Percentiles rank a stretch among this genome's conserved stretches.
phyloP scores from a whole-genome alignment of 2,888 invertebrate species.

The Philopedon plagiatum region DNA sequence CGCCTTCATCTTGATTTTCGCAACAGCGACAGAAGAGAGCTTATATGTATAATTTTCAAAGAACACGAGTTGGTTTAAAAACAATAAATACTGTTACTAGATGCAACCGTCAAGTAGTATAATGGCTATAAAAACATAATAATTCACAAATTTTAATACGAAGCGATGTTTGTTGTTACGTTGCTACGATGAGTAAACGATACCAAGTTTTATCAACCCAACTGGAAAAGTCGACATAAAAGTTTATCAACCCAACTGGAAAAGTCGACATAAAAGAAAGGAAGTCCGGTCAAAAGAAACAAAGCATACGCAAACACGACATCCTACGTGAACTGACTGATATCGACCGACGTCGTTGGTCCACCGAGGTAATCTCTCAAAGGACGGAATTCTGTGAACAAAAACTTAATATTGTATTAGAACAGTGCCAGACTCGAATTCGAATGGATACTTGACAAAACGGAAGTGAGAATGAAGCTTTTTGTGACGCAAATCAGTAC shows the following conservation, averaged over 20 bases:
- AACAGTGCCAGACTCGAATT: not conserved
- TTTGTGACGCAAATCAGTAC: not conserved
- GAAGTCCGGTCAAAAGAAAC: not conserved
- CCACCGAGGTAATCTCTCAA: not conserved
- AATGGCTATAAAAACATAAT: too few species aligned
- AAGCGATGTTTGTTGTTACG: too few species aligned
- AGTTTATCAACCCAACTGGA: slow-evolving; percentile 4
- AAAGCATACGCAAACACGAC: not conserved
- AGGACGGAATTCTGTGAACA: not conserved
- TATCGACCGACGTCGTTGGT: too few species aligned
- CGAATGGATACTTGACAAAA: not conserved
- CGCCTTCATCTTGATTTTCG: too few species aligned
- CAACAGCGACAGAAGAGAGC: too few species aligned
- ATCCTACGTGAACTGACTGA: not conserved
- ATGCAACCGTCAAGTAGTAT: too few species aligned
- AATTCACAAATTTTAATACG: too few species aligned
- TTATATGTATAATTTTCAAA: too few species aligned
- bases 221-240: not conserved
- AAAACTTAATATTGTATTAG: slow-evolving; percentile 9
- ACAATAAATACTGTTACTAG: too few species aligned
- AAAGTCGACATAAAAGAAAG: not conserved
- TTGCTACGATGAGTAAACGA: not conserved
- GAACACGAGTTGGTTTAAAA: too few species aligned
- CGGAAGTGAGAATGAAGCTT: not conserved
- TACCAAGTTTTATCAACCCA: not conserved